These are phyloP conservation scores for Novumbra hubbsi DNA, from an alignment of 2,797 vertebrate genomes.

Conservation along the genomic window DNA sequence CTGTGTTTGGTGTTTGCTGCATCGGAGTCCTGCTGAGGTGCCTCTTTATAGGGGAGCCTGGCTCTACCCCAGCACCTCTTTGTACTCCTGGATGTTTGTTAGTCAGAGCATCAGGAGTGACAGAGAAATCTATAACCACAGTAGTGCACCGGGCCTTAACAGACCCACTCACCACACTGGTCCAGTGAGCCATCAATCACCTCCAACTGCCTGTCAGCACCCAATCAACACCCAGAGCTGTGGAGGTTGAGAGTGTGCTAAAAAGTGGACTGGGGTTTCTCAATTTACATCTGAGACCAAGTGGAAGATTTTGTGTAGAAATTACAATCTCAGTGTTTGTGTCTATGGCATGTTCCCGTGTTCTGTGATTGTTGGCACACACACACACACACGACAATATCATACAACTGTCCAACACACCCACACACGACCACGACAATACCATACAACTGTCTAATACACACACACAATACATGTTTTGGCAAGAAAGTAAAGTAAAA, in stretches of 20 bases:
- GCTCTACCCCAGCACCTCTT: background rate
- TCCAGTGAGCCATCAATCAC: conserved; percentile 38
- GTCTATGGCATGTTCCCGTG: background rate
- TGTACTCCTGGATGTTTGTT: conserved; percentile 23
- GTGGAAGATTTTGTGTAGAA: background rate
- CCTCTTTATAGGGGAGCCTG: conserved; percentile 2
- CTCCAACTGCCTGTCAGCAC: conserved; percentile 33
- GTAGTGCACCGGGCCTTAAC: conserved; percentile 10
- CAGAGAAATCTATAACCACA: conserved; percentile 29
- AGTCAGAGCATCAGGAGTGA: conserved; percentile 15
- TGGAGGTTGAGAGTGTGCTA: conserved; percentile 17
- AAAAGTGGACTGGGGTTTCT: background rate
- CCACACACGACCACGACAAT: conserved; percentile 3
- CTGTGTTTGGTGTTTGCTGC: background rate
- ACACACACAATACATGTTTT: background rate
- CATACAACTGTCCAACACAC: background rate
- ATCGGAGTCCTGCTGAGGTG: conserved; percentile 2
- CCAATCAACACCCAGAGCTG: conserved; percentile 26
- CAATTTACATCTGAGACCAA: background rate
- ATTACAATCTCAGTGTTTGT: background rate
- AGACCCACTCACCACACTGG: conserved; percentile 11
- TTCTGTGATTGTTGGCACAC: background rate
- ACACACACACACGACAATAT: background rate
- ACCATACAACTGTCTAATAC: background rate
- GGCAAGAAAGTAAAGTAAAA: background rate